phyloP scores from a whole-genome alignment of 2,888 invertebrate species.

The Eudasyphora cyanicolor region DNA sequence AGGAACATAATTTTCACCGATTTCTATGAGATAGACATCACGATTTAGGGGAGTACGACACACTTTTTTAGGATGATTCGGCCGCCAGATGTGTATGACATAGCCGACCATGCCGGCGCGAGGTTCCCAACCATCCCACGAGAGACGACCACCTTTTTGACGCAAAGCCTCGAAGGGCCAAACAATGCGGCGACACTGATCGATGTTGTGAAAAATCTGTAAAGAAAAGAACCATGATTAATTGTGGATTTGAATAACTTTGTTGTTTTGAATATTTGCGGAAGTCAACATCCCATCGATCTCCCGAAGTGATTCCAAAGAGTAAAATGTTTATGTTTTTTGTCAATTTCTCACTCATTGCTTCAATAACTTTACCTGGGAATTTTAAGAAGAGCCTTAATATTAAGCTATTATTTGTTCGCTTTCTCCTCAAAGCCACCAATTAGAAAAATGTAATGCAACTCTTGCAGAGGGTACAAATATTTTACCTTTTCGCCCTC shows the following conservation, averaged over 20 bases:
- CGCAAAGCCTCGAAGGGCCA: conserved; percentile 97
- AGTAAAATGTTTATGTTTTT: too few species aligned
- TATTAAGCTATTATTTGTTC: too few species aligned
- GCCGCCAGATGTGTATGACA: conserved; percentile 96
- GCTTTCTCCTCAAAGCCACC: too few species aligned
- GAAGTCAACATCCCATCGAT: too few species aligned
- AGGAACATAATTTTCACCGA: conserved; percentile 95
- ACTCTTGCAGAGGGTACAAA: too few species aligned
- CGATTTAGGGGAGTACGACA: conserved; percentile 95
- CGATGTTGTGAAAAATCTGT: conserved; percentile 93
- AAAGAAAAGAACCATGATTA: conserved; percentile 7
- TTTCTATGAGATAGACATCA: conserved; percentile 94
- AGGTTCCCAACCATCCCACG: conserved; percentile 95
- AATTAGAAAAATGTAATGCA: too few species aligned
- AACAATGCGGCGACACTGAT: conserved; percentile 86
- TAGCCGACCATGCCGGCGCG: conserved; percentile 95
- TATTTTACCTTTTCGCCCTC: too few species aligned
- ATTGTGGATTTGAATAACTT: neutral
- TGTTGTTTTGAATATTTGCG: too few species aligned
- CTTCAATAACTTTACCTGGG: too few species aligned
- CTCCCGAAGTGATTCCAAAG: too few species aligned
- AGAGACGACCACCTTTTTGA: conserved; percentile 90
- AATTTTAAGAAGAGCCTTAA: too few species aligned
- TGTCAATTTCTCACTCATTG: too few species aligned
- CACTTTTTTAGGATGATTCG: conserved; percentile 93